Conservation (phyloP, 2,888 invertebrate species). For the Leptogaster cylindrica region DNA sequence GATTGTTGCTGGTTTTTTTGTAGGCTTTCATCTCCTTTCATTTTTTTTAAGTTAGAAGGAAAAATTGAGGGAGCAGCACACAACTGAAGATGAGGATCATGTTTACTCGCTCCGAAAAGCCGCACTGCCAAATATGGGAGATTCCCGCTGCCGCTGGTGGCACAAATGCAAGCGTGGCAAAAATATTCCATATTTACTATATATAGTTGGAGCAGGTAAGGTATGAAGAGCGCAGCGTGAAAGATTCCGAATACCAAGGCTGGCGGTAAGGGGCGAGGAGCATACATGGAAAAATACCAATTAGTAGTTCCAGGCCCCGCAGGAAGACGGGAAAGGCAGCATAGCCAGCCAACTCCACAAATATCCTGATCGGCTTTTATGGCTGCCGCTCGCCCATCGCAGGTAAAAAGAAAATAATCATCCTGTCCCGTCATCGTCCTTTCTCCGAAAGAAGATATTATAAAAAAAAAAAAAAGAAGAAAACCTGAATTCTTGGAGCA, state of each 20-base stretch:
- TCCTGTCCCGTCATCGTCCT: too few species aligned
- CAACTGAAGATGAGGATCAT: slow-evolving; percentile 9
- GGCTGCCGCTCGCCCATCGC: too few species aligned
- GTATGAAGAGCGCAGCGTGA: too few species aligned
- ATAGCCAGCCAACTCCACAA: too few species aligned
- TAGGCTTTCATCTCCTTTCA: slow-evolving; percentile 13
- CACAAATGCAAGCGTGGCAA: background rate
- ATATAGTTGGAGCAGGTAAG: too few species aligned
- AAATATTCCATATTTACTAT: background rate
- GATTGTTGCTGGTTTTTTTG: too few species aligned
- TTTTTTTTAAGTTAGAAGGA: background rate
- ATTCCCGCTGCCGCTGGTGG: background rate
- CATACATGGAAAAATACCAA: too few species aligned
- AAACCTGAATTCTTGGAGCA: background rate
- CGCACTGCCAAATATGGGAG: background rate
- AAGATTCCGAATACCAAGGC: too few species aligned
- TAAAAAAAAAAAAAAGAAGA: background rate
- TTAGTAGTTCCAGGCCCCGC: too few species aligned
- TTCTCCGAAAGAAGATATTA: background rate
- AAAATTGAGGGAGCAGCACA: slow-evolving; percentile 16
- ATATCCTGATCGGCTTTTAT: too few species aligned
- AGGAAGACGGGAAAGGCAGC: background rate
- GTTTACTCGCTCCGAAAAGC: background rate
- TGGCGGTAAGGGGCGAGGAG: too few species aligned
- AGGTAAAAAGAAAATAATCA: too few species aligned